Conservation (phyloP, 1,140 invertebrate species). For the Oscheius sp. region DNA sequence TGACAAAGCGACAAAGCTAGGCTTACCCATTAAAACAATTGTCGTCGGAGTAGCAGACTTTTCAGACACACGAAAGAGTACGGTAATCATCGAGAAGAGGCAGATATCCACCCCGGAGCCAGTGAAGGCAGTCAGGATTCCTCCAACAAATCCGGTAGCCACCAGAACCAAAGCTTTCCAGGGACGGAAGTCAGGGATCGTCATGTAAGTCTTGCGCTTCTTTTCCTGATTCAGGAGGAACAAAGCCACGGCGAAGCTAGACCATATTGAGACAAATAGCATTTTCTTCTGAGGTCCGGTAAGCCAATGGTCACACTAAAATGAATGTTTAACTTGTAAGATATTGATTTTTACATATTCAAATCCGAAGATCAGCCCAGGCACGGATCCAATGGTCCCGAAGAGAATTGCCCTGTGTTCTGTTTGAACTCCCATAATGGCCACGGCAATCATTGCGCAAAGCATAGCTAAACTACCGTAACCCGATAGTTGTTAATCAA, state of each 20-base stretch:
- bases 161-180: slow-evolving; percentile 44
- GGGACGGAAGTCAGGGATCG: slow-evolving; percentile 41
- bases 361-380: slow-evolving; percentile 44
- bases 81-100: slow-evolving; percentile 48
- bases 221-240: slow-evolving; percentile 48
- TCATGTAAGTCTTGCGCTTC: slow-evolving; percentile 44
- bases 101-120: slow-evolving; percentile 53
- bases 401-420: slow-evolving; percentile 38
- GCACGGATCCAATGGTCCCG: slow-evolving; percentile 33
- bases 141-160: slow-evolving; percentile 50
- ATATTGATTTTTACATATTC: slow-evolving; percentile 36
- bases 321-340: not conserved
- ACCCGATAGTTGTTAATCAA: no score
- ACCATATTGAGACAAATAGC: slow-evolving; percentile 54
- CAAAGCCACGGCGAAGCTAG: slow-evolving; percentile 51
- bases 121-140: slow-evolving; percentile 53
- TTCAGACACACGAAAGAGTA: slow-evolving; percentile 58
- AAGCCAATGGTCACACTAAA: slow-evolving; percentile 11
- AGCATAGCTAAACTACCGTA: slow-evolving; percentile 43
- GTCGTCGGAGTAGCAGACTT: slow-evolving; percentile 60
- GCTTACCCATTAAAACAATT: slow-evolving; percentile 54
- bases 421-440: slow-evolving; percentile 41
- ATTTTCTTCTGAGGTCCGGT: slow-evolving; percentile 50
- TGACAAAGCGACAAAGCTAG: slow-evolving; percentile 7
- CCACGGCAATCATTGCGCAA: slow-evolving; percentile 39